Evolutionary conservation across 92 coral and sea anemone genomes (phyloP).

Genomic region (Muricea muricata): DNA sequence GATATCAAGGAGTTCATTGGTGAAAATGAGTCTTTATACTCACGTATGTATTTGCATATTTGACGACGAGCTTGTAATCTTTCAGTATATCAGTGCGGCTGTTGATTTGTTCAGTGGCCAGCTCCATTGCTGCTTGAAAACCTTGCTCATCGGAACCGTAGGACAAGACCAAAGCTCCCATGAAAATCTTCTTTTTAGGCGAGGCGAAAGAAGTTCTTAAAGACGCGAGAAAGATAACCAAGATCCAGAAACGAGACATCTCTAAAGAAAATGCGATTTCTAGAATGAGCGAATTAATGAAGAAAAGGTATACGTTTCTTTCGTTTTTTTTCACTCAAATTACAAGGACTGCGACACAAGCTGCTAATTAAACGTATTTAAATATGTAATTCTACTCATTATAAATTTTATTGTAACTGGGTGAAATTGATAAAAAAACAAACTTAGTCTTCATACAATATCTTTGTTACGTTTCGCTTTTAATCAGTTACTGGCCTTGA

Average conservation of each 20-base stretch:
- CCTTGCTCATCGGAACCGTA: conserved; percentile 46
- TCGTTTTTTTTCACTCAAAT: too few relatives aligned
- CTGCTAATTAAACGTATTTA: neutral
- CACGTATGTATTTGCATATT: neutral
- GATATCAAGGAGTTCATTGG: too few relatives aligned
- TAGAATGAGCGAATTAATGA: too few relatives aligned
- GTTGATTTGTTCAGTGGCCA: conserved; percentile 72
- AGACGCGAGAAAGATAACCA: neutral
- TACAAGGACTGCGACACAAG: neutral
- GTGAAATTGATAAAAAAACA: too few relatives aligned
- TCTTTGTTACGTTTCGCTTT: neutral
- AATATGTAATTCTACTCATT: too few relatives aligned
- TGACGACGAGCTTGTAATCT: conserved; percentile 62
- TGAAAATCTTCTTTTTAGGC: neutral
- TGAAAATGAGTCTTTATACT: neutral
- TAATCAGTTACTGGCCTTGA: neutral
- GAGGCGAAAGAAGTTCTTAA: conserved; percentile 30
- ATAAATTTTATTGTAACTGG: too few relatives aligned
- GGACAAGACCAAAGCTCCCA: neutral
- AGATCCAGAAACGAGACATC: neutral
- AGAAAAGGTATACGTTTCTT: too few relatives aligned
- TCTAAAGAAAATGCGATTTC: neutral
- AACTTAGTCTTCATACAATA: neutral
- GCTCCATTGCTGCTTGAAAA: conserved; percentile 53
- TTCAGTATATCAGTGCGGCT: conserved; percentile 62